Evolutionary conservation across 2,797 vertebrate genomes (phyloP), one percentile per base, ranked within the genome.

Genomic region (Halcyon chelicuti): DNA sequence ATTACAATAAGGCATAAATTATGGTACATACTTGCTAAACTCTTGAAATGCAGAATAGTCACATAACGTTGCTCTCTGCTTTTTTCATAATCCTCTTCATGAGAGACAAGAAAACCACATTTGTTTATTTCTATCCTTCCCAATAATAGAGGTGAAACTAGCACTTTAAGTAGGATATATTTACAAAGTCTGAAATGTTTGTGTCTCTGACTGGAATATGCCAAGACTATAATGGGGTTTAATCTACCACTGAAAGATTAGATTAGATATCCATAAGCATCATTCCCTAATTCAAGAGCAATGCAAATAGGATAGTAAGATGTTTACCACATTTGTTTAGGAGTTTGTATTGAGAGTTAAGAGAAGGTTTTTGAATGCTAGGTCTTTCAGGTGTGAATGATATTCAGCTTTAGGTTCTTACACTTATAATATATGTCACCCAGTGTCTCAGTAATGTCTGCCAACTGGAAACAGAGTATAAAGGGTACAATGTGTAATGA

Each of bases 381-480:
- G 15, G 14, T 84, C 54, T 95, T 73, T 17, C 40, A 88, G 18
- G 66, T 94, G 58, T 88, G 72, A 96, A 90, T 67, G 12, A 57
- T 71, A 81, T 47, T 63, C 31, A 68, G 18, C 9, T 87, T 77
- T 91, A 82, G 46, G n/a, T 55, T 9, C 31, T 82, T 76, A 84
- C 68, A 80, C 58, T 94, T 96, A 95, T 95, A 94, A 83, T 87
- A 87, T 71, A 78, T 57, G 60, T 88, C 68, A 55, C 31, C 54
- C 16, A 25, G 9, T 82, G 61, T 57, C 33, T 73, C 52, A 57
- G 31, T 71, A 83, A 91, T 73, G n/a, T 72, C 60, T 92, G 18
- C 33, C 63, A 80, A 35, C 23, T 33, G 66, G 66, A 92, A 86
- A 52, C 9, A 73, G 47, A 82, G 40, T 76, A 62, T 87, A 86